Percentiles rank a stretch among this genome's conserved stretches.
Conservation (phyloP, 1,140 invertebrate genomes). For the Drosophila santomea region DNA sequence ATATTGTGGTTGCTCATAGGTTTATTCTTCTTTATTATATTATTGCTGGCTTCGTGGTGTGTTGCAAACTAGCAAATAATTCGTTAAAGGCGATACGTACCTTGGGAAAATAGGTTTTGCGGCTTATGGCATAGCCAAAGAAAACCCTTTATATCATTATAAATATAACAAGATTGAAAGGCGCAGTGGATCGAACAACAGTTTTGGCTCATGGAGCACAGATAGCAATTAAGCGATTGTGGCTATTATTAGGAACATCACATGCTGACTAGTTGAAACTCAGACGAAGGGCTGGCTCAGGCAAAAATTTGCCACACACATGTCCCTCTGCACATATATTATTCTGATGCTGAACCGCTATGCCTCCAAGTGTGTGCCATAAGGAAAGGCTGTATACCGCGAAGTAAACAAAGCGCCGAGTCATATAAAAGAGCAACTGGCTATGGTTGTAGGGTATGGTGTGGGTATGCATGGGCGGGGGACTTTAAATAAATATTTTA, state of each 20-base stretch:
- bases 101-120: slow-evolving; percentile 1
- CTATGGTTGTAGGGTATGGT: slow-evolving; percentile 11
- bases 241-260: slow-evolving; percentile 27
- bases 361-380: slow-evolving; percentile 22
- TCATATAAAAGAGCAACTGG: slow-evolving; percentile 58
- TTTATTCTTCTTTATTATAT: slow-evolving; percentile 11
- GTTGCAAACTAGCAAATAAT: slow-evolving; percentile 43
- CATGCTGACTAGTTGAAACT: slow-evolving; percentile 34
- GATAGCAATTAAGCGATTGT: slow-evolving; percentile 38
- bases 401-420: slow-evolving; percentile 53
- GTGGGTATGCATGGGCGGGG: slow-evolving; percentile 6
- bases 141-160: not conserved
- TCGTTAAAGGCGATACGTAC: slow-evolving; percentile 8
- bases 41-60: slow-evolving; percentile 12
- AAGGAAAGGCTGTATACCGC: slow-evolving; percentile 48
- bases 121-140: slow-evolving; percentile 2
- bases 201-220: slow-evolving; percentile 6
- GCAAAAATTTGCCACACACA: slow-evolving; percentile 39
- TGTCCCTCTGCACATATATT: not conserved
- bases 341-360: not conserved
- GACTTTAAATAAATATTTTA: slow-evolving; percentile 58
- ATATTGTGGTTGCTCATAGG: slow-evolving; percentile 34
- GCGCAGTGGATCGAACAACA: not conserved
- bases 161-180: slow-evolving; percentile 8
- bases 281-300: slow-evolving; percentile 16